Evolutionary conservation across 2,888 invertebrate genomes (phyloP).

Genomic region (Oscheius onirici): DNA sequence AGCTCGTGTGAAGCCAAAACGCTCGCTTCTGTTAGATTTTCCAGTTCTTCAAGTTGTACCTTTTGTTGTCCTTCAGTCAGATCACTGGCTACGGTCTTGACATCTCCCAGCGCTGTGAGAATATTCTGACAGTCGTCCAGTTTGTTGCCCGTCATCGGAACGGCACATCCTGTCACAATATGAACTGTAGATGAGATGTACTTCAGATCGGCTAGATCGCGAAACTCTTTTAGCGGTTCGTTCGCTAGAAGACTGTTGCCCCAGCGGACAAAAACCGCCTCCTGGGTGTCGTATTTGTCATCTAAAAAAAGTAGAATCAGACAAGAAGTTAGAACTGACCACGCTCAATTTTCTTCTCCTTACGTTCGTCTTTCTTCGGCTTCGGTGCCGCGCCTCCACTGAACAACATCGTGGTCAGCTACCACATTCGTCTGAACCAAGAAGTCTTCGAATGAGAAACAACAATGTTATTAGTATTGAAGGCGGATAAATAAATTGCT

Average conservation of each 20-base stretch:
- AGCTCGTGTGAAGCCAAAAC: no score
- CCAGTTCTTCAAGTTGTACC: no score
- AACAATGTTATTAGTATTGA: no score
- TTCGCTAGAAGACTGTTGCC: slow-evolving; percentile 82
- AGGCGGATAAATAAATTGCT: no score
- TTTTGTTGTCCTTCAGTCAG: slow-evolving; percentile 53
- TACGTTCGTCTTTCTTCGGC: slow-evolving; percentile 63
- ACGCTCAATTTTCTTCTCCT: slow-evolving; percentile 61
- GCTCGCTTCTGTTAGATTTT: no score
- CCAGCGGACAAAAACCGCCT: slow-evolving; percentile 88
- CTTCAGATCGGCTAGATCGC: slow-evolving; percentile 37
- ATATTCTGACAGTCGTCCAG: slow-evolving; percentile 58
- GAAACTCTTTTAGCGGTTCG: slow-evolving; percentile 72
- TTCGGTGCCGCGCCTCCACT: slow-evolving; percentile 57
- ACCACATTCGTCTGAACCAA: slow-evolving; percentile 14
- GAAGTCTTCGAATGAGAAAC: no score
- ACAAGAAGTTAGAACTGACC: slow-evolving; percentile 39
- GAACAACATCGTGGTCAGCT: slow-evolving; percentile 48
- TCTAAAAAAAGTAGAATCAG: slow-evolving; percentile 76
- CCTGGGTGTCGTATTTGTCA: slow-evolving; percentile 91
- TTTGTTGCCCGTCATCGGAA: slow-evolving; percentile 46
- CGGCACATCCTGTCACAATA: slow-evolving; percentile 33
- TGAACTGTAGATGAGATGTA: slow-evolving; percentile 36
- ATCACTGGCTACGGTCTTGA: slow-evolving; percentile 52
- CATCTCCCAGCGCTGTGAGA: slow-evolving; percentile 53